A percentile compares a stretch with the other conserved stretches of the same genome.
Conservation (phyloP, 2,888 invertebrate genomes). For the Oxytorus armatus region DNA sequence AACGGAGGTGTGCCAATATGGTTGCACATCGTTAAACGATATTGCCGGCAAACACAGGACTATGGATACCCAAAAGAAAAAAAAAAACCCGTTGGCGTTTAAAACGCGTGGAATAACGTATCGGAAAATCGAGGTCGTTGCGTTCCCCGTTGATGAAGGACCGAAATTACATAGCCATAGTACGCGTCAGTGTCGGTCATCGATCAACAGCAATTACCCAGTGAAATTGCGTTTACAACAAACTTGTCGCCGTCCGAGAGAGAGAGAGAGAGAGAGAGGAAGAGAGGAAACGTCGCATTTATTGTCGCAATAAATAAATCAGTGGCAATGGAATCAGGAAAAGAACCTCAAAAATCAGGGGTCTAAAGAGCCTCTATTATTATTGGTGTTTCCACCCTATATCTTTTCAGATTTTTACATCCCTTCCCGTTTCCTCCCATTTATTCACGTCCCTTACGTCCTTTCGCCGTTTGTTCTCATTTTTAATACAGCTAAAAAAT, state of each 20-base stretch:
- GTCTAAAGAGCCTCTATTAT: too few relatives aligned
- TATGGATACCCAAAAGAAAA: too few relatives aligned
- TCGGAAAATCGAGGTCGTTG: conserved; percentile 53
- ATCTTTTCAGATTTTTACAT: too few relatives aligned
- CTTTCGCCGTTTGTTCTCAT: too few relatives aligned
- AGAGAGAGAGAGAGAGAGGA: not conserved
- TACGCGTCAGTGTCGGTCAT: conserved; percentile 19
- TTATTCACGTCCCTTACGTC: too few relatives aligned
- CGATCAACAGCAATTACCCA: not conserved
- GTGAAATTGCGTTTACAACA: not conserved
- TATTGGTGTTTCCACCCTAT: too few relatives aligned
- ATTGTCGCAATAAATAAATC: not conserved
- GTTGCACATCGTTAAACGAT: conserved; percentile 65
- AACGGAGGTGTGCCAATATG: too few relatives aligned
- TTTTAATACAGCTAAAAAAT: too few relatives aligned
- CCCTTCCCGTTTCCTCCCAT: too few relatives aligned
- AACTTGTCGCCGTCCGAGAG: not conserved
- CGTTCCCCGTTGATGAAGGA: conserved; percentile 36
- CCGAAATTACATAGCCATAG: conserved; percentile 45
- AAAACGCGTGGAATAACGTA: conserved; percentile 55
- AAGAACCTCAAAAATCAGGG: not conserved
- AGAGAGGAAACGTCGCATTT: not conserved
- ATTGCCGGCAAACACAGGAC: too few relatives aligned
- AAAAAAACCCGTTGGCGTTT: conserved; percentile 37
- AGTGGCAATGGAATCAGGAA: too few relatives aligned